Evolutionary conservation across 2,113 vertebrate species (phyloP).

Genomic region (Myotis yumanensis): DNA sequence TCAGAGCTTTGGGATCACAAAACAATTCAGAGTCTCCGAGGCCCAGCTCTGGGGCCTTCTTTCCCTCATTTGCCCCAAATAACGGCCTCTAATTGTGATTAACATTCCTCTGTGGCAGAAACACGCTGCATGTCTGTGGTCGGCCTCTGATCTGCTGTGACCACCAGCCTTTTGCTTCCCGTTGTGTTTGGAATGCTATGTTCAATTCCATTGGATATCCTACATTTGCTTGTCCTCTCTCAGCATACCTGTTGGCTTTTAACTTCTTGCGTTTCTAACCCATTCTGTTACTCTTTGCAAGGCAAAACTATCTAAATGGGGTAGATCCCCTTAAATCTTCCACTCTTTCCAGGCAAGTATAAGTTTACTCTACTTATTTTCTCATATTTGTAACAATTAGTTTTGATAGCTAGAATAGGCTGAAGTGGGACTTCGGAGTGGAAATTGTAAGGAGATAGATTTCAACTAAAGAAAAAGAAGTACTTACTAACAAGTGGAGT

Average conservation of each 20-base stretch:
- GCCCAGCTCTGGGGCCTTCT: constrained; percentile 5
- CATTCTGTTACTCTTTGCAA: background rate
- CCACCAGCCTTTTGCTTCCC: constrained; percentile 16
- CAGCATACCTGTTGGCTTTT: background rate
- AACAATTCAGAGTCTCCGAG: background rate
- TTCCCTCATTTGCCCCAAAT: constrained; percentile 45
- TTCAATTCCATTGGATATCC: background rate
- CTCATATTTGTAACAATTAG: constrained; percentile 15
- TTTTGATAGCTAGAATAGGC: background rate
- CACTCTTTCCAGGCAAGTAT: background rate
- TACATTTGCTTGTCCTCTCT: background rate
- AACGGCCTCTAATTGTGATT: constrained; percentile 47
- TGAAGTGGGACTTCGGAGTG: background rate
- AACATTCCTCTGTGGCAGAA: constrained; percentile 15
- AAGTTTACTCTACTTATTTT: background rate
- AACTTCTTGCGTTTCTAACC: background rate
- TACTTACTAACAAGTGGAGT: background rate
- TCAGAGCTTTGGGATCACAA: constrained; percentile 24
- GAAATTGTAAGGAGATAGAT: constrained; percentile 11
- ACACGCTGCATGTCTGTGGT: background rate
- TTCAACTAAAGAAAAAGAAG: background rate
- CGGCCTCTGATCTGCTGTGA: background rate
- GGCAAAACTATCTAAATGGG: background rate
- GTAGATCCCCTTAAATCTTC: background rate
- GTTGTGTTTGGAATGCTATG: background rate